Percentiles rank a stretch among this genome's conserved stretches.
Evolutionary conservation across 2,113 vertebrate genomes (phyloP).

Genomic region (Megaleporinus macrocephalus): DNA sequence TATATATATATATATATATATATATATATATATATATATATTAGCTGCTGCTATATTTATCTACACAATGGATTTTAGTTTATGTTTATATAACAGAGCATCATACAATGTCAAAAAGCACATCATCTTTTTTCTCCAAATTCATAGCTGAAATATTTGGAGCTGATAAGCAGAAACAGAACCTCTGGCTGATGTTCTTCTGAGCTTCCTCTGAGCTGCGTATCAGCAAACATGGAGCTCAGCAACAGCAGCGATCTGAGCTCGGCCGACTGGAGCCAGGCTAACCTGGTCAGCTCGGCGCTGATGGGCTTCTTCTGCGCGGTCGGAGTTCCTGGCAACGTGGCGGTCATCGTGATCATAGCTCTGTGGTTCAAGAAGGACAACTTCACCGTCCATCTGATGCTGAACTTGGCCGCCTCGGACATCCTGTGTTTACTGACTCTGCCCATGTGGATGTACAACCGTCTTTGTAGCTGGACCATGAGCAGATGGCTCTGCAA

Average conservation of each 20-base stretch:
- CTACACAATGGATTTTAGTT: too few species aligned
- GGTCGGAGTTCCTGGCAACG: conserved; percentile 73
- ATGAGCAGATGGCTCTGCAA: conserved; percentile 64
- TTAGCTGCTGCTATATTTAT: too few species aligned
- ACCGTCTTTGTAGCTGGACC: not conserved
- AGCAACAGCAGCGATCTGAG: conserved; percentile 2
- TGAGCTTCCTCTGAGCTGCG: too few species aligned
- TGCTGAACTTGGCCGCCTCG: conserved; percentile 74
- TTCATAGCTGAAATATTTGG: too few species aligned
- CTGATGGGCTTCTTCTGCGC: conserved; percentile 56
- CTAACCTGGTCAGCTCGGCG: conserved; percentile 19
- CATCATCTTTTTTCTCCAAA: too few species aligned
- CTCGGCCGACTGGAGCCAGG: not conserved
- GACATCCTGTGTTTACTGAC: conserved; percentile 73
- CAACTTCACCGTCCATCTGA: conserved; percentile 67
- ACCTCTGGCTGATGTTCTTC: too few species aligned
- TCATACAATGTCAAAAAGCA: too few species aligned
- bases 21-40: too few species aligned
- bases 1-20: too few species aligned
- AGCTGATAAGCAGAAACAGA: too few species aligned
- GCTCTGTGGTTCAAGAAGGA: conserved; percentile 62
- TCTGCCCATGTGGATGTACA: conserved; percentile 75
- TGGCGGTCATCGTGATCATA: conserved; percentile 67
- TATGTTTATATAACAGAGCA: too few species aligned
- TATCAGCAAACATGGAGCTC: not conserved